A percentile compares a stretch with the other conserved stretches of the same genome.
These are phyloP conservation scores for Coelopa frigida DNA, from an alignment of 1,140 invertebrate species.

Conservation along the genomic window DNA sequence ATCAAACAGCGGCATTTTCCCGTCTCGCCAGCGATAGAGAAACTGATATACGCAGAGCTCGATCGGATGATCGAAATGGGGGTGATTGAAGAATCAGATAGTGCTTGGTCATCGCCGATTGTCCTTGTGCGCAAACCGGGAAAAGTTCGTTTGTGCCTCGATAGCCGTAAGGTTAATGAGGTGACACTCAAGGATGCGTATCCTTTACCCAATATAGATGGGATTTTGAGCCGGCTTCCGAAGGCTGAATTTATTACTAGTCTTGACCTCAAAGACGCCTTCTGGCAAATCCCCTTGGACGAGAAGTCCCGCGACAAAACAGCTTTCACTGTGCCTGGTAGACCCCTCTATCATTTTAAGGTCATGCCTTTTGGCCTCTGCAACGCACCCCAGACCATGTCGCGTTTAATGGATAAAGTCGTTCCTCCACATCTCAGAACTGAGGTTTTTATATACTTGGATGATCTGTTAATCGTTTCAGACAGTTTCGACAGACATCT, in stretches of 20 bases:
- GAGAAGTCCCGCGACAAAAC: constrained; percentile 28
- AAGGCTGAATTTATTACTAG: constrained; percentile 18
- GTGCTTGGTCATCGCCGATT: background rate
- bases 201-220: constrained; percentile 23
- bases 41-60: background rate
- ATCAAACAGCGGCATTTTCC: too few species aligned
- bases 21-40: too few species aligned
- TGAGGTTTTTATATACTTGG: constrained; percentile 15
- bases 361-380: constrained; percentile 22
- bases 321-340: constrained; percentile 37
- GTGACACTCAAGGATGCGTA: constrained; percentile 28
- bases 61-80: constrained; percentile 1
- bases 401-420: constrained; percentile 14
- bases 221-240: constrained; percentile 24
- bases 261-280: constrained; percentile 20
- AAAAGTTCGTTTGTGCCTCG: constrained; percentile 2
- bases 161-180: background rate
- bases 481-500: constrained; percentile 10
- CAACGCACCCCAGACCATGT: constrained; percentile 11
- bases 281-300: constrained; percentile 9
- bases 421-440: constrained; percentile 36
- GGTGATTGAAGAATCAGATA: constrained; percentile 3
- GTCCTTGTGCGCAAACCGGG: background rate
- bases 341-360: constrained; percentile 27
- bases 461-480: constrained; percentile 10